Percentiles rank a stretch among this genome's conserved stretches.
phyloP scores from a whole-genome alignment of 2,888 invertebrate species.

The Trichogramma evanescens region DNA sequence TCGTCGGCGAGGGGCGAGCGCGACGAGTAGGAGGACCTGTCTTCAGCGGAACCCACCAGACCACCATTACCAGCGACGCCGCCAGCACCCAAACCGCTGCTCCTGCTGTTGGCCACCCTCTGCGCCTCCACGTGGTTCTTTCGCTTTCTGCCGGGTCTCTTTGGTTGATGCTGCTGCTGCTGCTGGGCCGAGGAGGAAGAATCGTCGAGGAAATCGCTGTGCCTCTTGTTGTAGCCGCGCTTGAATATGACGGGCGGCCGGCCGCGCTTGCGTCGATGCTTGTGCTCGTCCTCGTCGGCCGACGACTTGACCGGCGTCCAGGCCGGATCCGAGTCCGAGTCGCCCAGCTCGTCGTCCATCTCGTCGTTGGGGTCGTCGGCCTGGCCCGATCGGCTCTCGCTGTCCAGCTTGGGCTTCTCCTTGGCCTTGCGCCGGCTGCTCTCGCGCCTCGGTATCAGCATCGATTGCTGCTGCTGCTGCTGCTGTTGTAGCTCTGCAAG shows the following conservation, averaged over 20 bases:
- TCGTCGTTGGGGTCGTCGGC: slow-evolving; percentile 43
- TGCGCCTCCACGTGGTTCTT: slow-evolving; percentile 3
- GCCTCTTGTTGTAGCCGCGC: not conserved
- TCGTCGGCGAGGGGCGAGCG: slow-evolving; percentile 32
- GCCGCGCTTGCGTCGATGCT: slow-evolving; percentile 39
- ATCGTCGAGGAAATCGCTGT: not conserved
- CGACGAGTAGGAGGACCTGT: no score
- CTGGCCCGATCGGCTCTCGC: slow-evolving; percentile 47
- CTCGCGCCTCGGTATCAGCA: slow-evolving; percentile 52
- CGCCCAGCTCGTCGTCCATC: slow-evolving; percentile 56
- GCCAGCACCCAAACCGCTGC: no score
- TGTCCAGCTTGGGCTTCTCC: slow-evolving; percentile 55
- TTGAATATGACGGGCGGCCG: slow-evolving; percentile 16
- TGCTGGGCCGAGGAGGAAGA: not conserved
- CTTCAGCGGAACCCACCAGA: slow-evolving; percentile 29
- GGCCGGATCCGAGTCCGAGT: slow-evolving; percentile 68
- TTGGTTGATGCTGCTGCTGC: not conserved
- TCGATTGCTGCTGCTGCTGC: no score
- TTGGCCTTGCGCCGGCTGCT: slow-evolving; percentile 61
- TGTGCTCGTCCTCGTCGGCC: slow-evolving; percentile 44
- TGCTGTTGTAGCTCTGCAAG: no score
- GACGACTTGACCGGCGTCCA: slow-evolving; percentile 62
- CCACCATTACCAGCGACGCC: no score
- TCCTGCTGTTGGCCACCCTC: no score
- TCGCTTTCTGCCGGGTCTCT: slow-evolving; percentile 13